Evolutionary conservation across 2,888 invertebrate genomes (phyloP), one percentile per base, ranked within the genome.

Genomic region (Melieria picta): DNA sequence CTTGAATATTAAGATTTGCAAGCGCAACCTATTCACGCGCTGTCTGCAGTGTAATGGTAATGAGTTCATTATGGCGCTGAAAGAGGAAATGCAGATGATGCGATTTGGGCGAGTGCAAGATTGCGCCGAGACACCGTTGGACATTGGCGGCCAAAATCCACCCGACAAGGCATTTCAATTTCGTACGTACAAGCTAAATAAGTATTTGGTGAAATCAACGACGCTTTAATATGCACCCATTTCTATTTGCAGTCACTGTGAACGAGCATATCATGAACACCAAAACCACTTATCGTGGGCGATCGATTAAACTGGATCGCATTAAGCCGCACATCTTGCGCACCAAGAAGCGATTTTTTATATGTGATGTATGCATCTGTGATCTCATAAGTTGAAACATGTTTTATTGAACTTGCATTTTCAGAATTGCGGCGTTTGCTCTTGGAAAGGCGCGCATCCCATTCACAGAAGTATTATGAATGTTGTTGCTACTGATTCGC

Each of bases 291-390:
- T 69, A 73, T 43, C 74, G 72, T n/a, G 78, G 79, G 4, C 73
- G 69, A 60, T 56, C 61, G 4, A 77, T 79, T 57, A 74, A 75
- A 71, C 13, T 75, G n/a, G 72, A 77, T 72, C 76, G 76, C 47
- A 73, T 79, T 46, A 77, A 73, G 58, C 74, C 74, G 45, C 71
- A 73, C 66, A 68, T 73, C 71, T 67, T 79, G 13, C 73, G 71
- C 45, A 75, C 72, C 55, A 75, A 74, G 62, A 73, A 77, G 65
- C 69, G 75, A 66, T 77, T 78, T 69, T 79, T 75, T 58, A 79
- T 79, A 76, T 79, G 79, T 78, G 78, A 79, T 77, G 79, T 79
- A 73, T 75, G 78, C 72, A 58, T 47, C 50, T 6, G 5, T 47
- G 45, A 62, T 11, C 4, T 7, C n/a, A 10, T 4, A 9, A 57